Evolutionary conservation across 2,113 vertebrate genomes (phyloP).

Genomic region (Hymenochirus boettgeri): DNA sequence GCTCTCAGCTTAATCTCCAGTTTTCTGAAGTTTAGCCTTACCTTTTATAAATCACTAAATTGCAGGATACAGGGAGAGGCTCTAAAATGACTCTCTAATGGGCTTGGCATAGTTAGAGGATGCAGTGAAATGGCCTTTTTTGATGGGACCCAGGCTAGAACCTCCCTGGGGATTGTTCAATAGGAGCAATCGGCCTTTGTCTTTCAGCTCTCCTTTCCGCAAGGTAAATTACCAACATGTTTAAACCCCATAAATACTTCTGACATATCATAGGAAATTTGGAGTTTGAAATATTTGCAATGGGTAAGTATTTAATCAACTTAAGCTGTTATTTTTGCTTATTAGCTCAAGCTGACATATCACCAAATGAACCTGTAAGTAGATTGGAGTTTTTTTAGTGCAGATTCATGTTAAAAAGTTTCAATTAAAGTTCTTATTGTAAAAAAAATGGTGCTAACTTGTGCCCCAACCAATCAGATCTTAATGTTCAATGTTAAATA

Average conservation of each 20-base stretch:
- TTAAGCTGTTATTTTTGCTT: too few species aligned
- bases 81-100: constrained; percentile 24
- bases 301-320: too few species aligned
- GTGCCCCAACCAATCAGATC: too few species aligned
- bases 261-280: too few species aligned
- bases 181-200: not conserved
- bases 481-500: too few species aligned
- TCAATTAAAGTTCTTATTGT: too few species aligned
- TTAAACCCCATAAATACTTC: not conserved
- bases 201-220: not conserved
- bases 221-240: not conserved
- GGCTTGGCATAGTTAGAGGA: not conserved
- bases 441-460: too few species aligned
- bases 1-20: constrained; percentile 30
- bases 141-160: constrained; percentile 6
- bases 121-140: constrained; percentile 4
- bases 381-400: too few species aligned
- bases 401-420: too few species aligned
- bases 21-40: constrained; percentile 34
- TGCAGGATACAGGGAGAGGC: constrained; percentile 29
- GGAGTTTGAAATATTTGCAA: too few species aligned
- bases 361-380: too few species aligned
- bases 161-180: not conserved
- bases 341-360: too few species aligned
- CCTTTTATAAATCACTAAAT: constrained; percentile 37